Evolutionary conservation across 2,888 invertebrate genomes (phyloP).

Genomic region (Thumatha senex): DNA sequence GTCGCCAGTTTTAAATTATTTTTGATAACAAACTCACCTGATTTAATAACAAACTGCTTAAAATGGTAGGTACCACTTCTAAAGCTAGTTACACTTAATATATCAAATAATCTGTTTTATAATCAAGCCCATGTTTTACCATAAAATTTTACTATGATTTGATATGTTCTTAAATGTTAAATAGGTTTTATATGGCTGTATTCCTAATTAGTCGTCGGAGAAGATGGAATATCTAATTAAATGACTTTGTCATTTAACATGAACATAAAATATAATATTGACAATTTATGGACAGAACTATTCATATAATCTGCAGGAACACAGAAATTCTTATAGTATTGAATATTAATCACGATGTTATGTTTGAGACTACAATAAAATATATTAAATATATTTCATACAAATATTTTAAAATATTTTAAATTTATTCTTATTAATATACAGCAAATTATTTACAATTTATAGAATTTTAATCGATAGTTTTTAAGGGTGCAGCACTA

Average conservation of each 20-base stretch:
- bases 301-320: conserved; percentile 6
- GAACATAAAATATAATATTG: conserved; percentile 14
- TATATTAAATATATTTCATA: conserved; percentile 10
- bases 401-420: not conserved
- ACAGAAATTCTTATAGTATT: conserved; percentile 21
- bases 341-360: conserved; percentile 29
- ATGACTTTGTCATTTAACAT: conserved; percentile 26
- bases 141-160: conserved; percentile 39
- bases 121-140: conserved; percentile 23
- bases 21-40: no score
- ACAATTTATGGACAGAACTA: conserved; percentile 24
- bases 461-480: conserved; percentile 23
- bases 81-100: conserved; percentile 26
- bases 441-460: conserved; percentile 3
- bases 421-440: no score
- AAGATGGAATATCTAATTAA: conserved; percentile 27
- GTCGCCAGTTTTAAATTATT: no score
- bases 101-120: conserved; percentile 26
- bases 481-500: conserved; percentile 14
- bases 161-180: conserved; percentile 28
- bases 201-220: conserved; percentile 35
- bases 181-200: conserved; percentile 27
- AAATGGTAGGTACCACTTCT: not conserved
- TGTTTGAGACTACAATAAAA: conserved; percentile 11
- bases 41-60: no score